phyloP scores from a whole-genome alignment of 1,140 invertebrate genomes.

The Cydia strobilella region DNA sequence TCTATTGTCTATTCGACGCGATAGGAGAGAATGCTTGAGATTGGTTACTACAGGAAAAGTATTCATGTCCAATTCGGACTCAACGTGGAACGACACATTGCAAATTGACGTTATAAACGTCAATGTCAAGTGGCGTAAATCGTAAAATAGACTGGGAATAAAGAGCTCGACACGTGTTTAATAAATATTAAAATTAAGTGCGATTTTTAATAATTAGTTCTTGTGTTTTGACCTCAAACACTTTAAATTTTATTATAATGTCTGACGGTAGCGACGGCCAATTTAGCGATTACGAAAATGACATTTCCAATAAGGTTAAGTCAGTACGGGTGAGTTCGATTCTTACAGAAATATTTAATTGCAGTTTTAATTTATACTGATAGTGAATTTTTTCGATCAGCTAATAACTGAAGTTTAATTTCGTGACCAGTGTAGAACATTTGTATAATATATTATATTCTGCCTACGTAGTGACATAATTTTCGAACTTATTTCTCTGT shows the following conservation, averaged over 20 bases:
- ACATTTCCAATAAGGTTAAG: conserved; percentile 62
- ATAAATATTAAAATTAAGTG: neutral
- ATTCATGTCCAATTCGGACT: conserved; percentile 9
- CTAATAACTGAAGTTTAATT: too few species aligned
- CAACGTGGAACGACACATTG: neutral
- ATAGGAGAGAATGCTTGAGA: too few species aligned
- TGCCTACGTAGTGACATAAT: too few species aligned
- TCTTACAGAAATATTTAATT: neutral
- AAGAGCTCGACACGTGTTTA: neutral
- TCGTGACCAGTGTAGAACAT: too few species aligned
- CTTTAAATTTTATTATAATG: conserved; percentile 44
- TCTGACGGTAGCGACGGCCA: conserved; percentile 52
- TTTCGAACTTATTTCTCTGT: too few species aligned
- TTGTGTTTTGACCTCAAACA: neutral
- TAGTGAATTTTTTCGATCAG: neutral
- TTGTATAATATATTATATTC: too few species aligned
- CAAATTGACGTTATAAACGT: neutral
- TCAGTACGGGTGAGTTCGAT: conserved; percentile 62
- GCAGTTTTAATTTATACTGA: neutral
- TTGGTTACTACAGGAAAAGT: too few species aligned
- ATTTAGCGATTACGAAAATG: conserved; percentile 70
- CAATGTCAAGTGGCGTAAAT: too few species aligned
- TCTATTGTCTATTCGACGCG: too few species aligned
- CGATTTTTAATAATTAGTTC: neutral
- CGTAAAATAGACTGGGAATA: too few species aligned